A percentile compares a stretch with the other conserved stretches of the same genome.
phyloP scores from a whole-genome alignment of 2,888 invertebrate genomes.

The Cheilosia soror region DNA sequence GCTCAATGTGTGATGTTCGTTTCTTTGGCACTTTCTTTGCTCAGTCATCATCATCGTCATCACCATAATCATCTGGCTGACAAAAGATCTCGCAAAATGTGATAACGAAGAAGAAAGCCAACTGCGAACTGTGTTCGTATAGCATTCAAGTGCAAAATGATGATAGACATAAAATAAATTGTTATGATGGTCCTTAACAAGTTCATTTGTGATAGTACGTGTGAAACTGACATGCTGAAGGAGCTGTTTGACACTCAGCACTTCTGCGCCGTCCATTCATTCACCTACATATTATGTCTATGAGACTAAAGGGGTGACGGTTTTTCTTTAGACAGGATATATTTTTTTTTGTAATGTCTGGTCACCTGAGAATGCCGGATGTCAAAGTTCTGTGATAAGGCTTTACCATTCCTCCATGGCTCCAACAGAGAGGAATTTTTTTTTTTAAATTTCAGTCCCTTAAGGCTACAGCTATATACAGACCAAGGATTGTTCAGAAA shows the following conservation, averaged over 20 bases:
- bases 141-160: constrained; percentile 79
- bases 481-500: constrained; percentile 4
- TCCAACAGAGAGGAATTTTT: constrained; percentile 50
- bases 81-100: constrained; percentile 67
- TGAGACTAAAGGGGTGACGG: not conserved
- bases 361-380: constrained; percentile 64
- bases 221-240: constrained; percentile 51
- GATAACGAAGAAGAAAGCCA: constrained; percentile 47
- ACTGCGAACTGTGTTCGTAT: constrained; percentile 29
- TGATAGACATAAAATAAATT: constrained; percentile 78
- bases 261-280: not conserved
- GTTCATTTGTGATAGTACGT: constrained; percentile 75
- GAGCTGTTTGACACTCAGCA: constrained; percentile 29
- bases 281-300: not conserved
- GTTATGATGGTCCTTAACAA: constrained; percentile 78
- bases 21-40: constrained; percentile 13
- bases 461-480: constrained; percentile 17
- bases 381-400: constrained; percentile 69
- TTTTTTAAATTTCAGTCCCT: constrained; percentile 51
- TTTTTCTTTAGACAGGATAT: not conserved
- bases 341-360: constrained; percentile 39
- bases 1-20: constrained; percentile 41
- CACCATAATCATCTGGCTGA: constrained; percentile 51
- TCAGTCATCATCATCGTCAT: constrained; percentile 47
- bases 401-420: constrained; percentile 38